A percentile compares a stretch with the other conserved stretches of the same genome.
Evolutionary conservation across 2,113 vertebrate species (phyloP).

Genomic region (Hiodon alosoides): DNA sequence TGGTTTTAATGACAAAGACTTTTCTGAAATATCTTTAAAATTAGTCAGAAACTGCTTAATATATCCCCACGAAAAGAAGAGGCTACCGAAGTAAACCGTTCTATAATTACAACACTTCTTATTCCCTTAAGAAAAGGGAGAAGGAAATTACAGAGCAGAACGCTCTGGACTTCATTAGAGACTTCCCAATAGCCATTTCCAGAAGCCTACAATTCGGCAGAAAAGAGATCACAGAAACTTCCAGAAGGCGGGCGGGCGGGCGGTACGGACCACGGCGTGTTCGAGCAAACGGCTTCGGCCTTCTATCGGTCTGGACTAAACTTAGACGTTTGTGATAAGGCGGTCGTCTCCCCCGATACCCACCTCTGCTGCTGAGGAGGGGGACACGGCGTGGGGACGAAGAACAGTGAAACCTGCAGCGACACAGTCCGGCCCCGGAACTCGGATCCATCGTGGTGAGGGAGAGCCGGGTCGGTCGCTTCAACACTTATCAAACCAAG

Average conservation of each 20-base stretch:
- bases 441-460: too few species aligned
- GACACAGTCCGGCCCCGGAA: too few species aligned
- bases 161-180: conserved; percentile 20
- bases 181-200: neutral
- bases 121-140: conserved; percentile 8
- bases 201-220: conserved; percentile 8
- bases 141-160: conserved; percentile 36
- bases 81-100: conserved; percentile 12
- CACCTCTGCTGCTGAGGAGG: too few species aligned
- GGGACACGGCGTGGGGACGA: too few species aligned
- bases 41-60: conserved; percentile 6
- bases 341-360: too few species aligned
- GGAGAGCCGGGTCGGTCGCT: too few species aligned
- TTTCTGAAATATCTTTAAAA: conserved; percentile 21
- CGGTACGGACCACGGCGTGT: neutral
- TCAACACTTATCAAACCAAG: too few species aligned
- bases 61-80: conserved; percentile 21
- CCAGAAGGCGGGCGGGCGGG: neutral
- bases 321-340: too few species aligned
- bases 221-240: conserved; percentile 5
- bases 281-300: neutral
- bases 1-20: neutral
- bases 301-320: too few species aligned
- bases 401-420: too few species aligned
- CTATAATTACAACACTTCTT: conserved; percentile 27